A percentile compares a stretch with the other conserved stretches of the same genome.
Conservation (phyloP, 2,113 vertebrate genomes). For the Lichenostomus cassidix region DNA sequence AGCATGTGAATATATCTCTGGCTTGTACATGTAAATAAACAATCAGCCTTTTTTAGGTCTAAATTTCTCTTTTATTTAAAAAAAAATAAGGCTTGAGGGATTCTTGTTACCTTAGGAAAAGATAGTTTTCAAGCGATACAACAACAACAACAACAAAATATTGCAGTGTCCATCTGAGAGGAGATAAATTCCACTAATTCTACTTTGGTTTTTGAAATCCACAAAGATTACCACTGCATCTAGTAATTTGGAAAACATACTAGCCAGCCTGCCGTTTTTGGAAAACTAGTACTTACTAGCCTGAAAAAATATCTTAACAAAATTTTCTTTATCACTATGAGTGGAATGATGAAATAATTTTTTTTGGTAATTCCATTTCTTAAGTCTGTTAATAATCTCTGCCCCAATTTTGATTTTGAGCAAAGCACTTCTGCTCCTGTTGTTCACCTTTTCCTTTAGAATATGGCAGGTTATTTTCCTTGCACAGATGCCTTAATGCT, state of each 20-base stretch:
- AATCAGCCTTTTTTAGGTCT: background rate
- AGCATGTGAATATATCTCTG: background rate
- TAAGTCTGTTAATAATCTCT: background rate
- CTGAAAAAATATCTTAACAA: accelerated
- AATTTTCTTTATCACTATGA: background rate
- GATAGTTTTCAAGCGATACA: background rate
- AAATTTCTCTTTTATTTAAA: background rate
- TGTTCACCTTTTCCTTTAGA: background rate
- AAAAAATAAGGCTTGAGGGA: background rate
- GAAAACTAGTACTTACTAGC: background rate
- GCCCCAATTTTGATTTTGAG: background rate
- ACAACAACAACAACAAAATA: background rate
- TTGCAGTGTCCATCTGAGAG: background rate
- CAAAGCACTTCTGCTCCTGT: background rate
- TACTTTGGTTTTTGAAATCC: background rate
- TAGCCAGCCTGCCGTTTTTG: background rate
- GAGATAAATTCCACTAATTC: background rate
- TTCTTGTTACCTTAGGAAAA: background rate
- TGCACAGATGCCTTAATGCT: background rate
- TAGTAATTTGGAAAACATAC: background rate
- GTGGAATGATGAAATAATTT: background rate
- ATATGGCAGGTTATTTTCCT: background rate
- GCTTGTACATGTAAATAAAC: background rate
- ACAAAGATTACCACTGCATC: background rate
- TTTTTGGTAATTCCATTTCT: background rate